These are phyloP conservation scores for Eclectus roratus DNA, from an alignment of 2,113 vertebrate species.

Conservation along the genomic window DNA sequence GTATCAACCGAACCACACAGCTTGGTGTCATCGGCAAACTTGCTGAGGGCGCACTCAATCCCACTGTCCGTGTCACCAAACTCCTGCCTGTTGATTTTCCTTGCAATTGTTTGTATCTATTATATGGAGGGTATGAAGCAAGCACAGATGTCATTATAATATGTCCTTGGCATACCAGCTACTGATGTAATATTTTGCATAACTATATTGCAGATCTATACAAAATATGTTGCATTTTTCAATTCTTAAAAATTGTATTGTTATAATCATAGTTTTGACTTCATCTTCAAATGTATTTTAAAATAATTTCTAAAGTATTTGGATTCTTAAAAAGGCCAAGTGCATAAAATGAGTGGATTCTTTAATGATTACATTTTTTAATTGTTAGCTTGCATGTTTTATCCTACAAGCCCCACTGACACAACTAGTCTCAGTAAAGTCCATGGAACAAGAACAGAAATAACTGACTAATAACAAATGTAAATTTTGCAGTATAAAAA, in stretches of 20 bases:
- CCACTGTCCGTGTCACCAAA: background rate
- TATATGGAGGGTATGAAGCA: background rate
- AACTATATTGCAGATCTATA: background rate
- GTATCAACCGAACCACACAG: too few relatives aligned
- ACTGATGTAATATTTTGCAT: background rate
- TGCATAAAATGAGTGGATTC: background rate
- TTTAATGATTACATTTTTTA: background rate
- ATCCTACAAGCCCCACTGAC: background rate
- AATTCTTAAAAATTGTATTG: background rate
- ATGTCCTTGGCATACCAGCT: background rate
- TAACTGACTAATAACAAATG: background rate
- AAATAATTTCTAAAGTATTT: background rate
- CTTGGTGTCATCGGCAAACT: too few relatives aligned
- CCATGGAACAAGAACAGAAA: background rate
- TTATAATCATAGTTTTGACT: background rate
- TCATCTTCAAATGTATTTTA: background rate
- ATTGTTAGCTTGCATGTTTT: background rate
- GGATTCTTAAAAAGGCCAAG: background rate
- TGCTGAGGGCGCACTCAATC: too few relatives aligned
- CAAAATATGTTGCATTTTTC: background rate
- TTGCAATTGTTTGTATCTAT: background rate
- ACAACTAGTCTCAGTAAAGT: background rate
- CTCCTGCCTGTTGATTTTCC: background rate
- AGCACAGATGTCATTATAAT: background rate
- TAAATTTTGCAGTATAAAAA: background rate